Evolutionary conservation across 2,113 vertebrate species (phyloP).

Genomic region (Porphyrio hochstetteri): DNA sequence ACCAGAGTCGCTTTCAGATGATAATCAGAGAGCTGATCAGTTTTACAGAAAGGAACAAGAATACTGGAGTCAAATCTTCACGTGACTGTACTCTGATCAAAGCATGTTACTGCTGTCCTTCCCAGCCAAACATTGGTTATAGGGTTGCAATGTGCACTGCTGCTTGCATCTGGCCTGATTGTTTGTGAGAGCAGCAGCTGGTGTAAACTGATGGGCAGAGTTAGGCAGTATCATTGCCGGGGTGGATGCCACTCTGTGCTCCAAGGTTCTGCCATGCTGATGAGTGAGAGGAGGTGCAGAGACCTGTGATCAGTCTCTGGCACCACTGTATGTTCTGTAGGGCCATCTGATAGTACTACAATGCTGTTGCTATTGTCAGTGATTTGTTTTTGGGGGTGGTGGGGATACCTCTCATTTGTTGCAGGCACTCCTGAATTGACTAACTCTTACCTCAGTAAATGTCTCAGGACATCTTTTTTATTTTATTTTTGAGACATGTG

Average conservation of each 20-base stretch:
- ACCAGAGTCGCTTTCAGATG: background rate
- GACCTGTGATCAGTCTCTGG: background rate
- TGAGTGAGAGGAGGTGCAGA: background rate
- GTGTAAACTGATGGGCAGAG: background rate
- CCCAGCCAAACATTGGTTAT: background rate
- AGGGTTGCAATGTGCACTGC: background rate
- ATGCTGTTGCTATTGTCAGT: background rate
- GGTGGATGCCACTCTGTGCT: background rate
- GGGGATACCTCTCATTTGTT: background rate
- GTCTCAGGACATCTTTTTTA: background rate
- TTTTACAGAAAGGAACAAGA: background rate
- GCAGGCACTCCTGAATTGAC: background rate
- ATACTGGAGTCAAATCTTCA: background rate
- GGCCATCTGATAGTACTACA: background rate
- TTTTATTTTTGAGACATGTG: background rate
- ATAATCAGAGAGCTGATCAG: background rate
- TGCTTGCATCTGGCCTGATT: background rate
- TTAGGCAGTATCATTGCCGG: too few relatives aligned
- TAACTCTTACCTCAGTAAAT: background rate
- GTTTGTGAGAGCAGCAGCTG: background rate
- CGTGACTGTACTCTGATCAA: background rate
- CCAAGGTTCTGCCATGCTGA: background rate
- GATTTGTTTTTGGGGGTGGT: rapidly evolving
- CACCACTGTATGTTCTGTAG: background rate
- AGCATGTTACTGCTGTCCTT: background rate